A percentile compares a stretch with the other conserved stretches of the same genome.
Conservation (phyloP, 2,888 invertebrate genomes). For the Bombyx huttoni region DNA sequence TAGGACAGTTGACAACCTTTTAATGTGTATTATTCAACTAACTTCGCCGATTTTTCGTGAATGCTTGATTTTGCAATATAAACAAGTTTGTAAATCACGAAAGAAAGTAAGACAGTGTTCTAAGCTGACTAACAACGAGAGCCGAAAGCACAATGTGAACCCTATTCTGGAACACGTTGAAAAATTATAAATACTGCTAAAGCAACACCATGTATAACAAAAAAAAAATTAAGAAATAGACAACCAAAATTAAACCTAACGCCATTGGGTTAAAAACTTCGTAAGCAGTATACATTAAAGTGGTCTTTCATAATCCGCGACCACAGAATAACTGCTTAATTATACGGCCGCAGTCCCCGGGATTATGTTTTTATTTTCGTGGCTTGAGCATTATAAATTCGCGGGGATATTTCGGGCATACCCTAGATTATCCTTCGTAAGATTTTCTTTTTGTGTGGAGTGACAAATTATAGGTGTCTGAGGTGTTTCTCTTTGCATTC, state of each 20-base stretch:
- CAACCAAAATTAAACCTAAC: no score
- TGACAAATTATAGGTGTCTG: not conserved
- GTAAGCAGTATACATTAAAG: conserved; percentile 6
- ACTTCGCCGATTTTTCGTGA: no score
- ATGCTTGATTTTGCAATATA: no score
- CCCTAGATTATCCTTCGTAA: conserved; percentile 24
- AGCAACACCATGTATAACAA: not conserved
- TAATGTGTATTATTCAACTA: no score
- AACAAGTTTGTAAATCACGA: not conserved
- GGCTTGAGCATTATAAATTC: conserved; percentile 44
- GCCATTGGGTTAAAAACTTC: conserved; percentile 1
- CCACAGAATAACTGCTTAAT: conserved; percentile 49
- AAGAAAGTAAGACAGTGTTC: not conserved
- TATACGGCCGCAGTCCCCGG: conserved; percentile 38
- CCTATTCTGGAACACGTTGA: not conserved
- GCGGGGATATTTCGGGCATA: conserved; percentile 41
- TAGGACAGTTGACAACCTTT: no score
- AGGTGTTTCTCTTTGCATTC: no score
- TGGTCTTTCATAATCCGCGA: conserved; percentile 27
- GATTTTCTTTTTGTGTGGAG: not conserved
- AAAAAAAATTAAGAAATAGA: not conserved
- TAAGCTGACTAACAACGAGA: not conserved
- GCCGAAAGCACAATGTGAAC: conserved; percentile 1
- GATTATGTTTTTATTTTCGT: conserved; percentile 52
- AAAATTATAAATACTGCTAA: conserved; percentile 5